Percentiles rank a stretch among this genome's conserved stretches.
These are phyloP conservation scores for Falco columbarius DNA, from an alignment of 2,797 vertebrate genomes.

Conservation along the genomic window DNA sequence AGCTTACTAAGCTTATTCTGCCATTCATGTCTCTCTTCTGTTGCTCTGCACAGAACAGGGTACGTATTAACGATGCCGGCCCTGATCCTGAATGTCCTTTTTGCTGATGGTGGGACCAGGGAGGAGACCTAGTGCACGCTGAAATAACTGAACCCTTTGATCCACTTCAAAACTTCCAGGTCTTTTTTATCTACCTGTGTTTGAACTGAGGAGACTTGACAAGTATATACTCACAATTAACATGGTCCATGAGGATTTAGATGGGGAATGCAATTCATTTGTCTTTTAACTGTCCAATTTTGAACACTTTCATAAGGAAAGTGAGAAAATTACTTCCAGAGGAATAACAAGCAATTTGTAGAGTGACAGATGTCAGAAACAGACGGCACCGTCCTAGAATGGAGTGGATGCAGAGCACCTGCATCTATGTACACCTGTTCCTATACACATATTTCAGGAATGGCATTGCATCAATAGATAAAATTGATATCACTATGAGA, in stretches of 20 bases:
- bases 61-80: conserved; percentile 5
- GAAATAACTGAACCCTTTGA: conserved; percentile 10
- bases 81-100: conserved; percentile 10
- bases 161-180: not conserved
- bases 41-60: not conserved
- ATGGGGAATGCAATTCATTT: not conserved
- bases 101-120: conserved; percentile 12
- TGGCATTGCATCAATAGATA: not conserved
- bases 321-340: not conserved
- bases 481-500: not conserved
- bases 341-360: not conserved
- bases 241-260: not conserved
- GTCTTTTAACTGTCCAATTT: not conserved
- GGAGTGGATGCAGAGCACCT: not conserved
- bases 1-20: conserved; percentile 50
- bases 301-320: not conserved
- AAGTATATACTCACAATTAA: conserved; percentile 14
- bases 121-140: not conserved
- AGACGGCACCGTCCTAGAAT: not conserved
- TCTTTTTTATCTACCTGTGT: conserved; percentile 34
- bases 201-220: conserved; percentile 13
- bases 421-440: not conserved
- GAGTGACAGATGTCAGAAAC: not conserved
- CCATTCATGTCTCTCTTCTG: conserved; percentile 42
- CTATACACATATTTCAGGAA: not conserved